These are phyloP conservation scores for Chloromyia formosa DNA, from an alignment of 2,888 invertebrate species.

Conservation along the genomic window DNA sequence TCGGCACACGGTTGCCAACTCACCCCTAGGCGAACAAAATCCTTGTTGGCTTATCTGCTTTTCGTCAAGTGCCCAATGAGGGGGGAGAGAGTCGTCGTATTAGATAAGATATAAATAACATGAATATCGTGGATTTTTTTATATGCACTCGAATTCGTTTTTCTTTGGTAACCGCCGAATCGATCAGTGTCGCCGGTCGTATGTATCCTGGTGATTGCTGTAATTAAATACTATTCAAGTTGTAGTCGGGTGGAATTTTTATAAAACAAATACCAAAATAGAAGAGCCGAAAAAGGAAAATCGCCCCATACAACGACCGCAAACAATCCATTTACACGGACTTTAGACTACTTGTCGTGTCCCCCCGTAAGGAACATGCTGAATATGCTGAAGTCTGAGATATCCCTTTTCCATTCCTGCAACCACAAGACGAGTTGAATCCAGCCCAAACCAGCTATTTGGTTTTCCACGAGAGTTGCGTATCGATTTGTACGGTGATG, in stretches of 20 bases:
- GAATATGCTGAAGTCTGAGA: too few relatives aligned
- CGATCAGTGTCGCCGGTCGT: too few relatives aligned
- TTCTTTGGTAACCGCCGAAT: background rate
- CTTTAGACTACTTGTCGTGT: too few relatives aligned
- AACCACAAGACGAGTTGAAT: too few relatives aligned
- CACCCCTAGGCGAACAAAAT: constrained; percentile 34
- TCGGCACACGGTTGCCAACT: constrained; percentile 8
- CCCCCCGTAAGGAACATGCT: too few relatives aligned
- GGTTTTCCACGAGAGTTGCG: background rate
- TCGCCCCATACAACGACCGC: too few relatives aligned
- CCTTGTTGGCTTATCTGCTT: constrained; percentile 8
- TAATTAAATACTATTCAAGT: too few relatives aligned
- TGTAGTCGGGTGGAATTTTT: too few relatives aligned
- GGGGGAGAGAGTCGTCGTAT: background rate
- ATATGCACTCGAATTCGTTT: background rate
- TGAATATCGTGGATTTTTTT: background rate
- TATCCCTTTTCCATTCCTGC: background rate
- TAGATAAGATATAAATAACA: constrained; percentile 27
- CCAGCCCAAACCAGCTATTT: background rate
- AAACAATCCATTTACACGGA: too few relatives aligned
- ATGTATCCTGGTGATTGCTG: too few relatives aligned
- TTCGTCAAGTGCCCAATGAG: background rate
- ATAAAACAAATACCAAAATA: too few relatives aligned
- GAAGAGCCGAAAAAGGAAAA: too few relatives aligned
- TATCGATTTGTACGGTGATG: constrained; percentile 14